Evolutionary conservation across 2,113 vertebrate species (phyloP), one percentile per base, ranked within the genome.

Genomic region (Synodontis membranacea): DNA sequence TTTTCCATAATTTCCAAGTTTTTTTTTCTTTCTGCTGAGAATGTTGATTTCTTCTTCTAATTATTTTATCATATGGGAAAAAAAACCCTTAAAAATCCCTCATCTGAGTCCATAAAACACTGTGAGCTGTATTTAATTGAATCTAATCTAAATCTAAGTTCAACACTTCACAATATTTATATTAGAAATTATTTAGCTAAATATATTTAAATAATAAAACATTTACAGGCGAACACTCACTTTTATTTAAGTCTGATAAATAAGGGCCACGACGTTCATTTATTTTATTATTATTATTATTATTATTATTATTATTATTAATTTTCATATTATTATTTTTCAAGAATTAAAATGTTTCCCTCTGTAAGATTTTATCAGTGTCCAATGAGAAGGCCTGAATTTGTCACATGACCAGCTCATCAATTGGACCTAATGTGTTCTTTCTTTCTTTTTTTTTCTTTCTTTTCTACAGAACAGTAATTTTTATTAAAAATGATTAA

Each of bases 391-490:
- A 14, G 81, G 86, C 84, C 62, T 56, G 62, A 64, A 54, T n/a
- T 39, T 25, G 60, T 81, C 74, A 84, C 48, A 76, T 80, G 88
- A 84, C 56, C 83, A 82, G 84, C 84, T 84, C 46, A 84, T 84
- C 81, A 83, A 66, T 83, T 86, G 88, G 84, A 34, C 84, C 84
- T 52, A 72, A 68, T 52, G 39, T 62, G 31, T 70, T 21, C 12
- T 68, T 68, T 31, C 9, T n/a, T 62, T 79, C 31, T 80, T 81
- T 80, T 64, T 86, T 64, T 80, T 56, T 62, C 17, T 84, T 56
- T 62, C n/a, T 42, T 42, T 39, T 58, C 28, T 42, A 60, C 62
- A 28, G 56, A 82, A 44, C 12, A 19, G 48, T 42, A 9, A 25
- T 23, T 9, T 42, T 72, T 42, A 72, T 72, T 72, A 42, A 25